phyloP scores from a whole-genome alignment of 2,113 vertebrate genomes.

The Desmodus rotundus region DNA sequence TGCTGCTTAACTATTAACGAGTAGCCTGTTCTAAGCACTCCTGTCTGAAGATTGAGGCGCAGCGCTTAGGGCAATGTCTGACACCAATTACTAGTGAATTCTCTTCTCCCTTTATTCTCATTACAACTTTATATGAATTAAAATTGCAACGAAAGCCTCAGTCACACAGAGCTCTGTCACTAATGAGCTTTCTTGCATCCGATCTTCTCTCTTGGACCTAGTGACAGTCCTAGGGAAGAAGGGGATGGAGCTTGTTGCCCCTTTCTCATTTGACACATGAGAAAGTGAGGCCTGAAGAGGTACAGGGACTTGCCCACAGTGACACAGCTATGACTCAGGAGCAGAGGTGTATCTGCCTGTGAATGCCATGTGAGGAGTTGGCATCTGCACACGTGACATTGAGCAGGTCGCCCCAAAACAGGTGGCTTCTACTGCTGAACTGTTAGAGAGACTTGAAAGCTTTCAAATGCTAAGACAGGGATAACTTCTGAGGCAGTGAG shows the following conservation, averaged over 20 bases:
- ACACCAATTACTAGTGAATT: too few relatives aligned
- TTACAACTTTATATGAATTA: background rate
- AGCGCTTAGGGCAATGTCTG: background rate
- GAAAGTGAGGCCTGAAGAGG: background rate
- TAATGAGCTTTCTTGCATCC: background rate
- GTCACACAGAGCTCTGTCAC: background rate
- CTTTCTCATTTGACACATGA: accelerated
- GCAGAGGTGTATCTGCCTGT: background rate
- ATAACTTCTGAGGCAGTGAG: background rate
- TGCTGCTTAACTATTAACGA: background rate
- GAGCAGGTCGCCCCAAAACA: background rate
- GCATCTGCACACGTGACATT: background rate
- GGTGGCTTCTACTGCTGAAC: background rate
- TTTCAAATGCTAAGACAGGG: background rate
- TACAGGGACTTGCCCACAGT: background rate
- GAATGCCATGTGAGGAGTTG: background rate
- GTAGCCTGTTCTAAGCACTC: too few relatives aligned
- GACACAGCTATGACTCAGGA: background rate
- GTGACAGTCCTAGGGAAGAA: too few relatives aligned
- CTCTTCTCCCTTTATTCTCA: background rate
- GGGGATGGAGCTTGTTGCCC: background rate
- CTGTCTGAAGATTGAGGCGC: accelerated
- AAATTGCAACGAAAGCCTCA: background rate
- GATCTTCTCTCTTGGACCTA: background rate
- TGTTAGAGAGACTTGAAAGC: background rate